These are phyloP conservation scores for Pithys albifrons DNA, from an alignment of 2,113 vertebrate genomes.

Conservation along the genomic window DNA sequence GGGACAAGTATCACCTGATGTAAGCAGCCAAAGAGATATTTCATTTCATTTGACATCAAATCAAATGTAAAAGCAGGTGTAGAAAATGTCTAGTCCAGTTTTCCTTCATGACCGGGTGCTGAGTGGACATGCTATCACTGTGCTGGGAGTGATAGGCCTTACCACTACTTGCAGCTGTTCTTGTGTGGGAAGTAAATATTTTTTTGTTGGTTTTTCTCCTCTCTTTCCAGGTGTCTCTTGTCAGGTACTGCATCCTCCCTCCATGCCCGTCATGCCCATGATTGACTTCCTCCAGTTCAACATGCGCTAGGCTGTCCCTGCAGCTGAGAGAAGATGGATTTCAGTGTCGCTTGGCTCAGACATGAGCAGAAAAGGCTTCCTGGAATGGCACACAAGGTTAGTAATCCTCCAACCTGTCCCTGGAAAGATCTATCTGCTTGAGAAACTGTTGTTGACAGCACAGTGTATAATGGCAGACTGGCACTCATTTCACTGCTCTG, in stretches of 20 bases:
- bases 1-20: too few relatives aligned
- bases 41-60: too few relatives aligned
- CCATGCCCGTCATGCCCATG: rapidly evolving
- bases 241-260: rapidly evolving
- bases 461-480: neutral
- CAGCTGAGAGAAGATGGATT: neutral
- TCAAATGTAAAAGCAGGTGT: too few relatives aligned
- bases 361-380: neutral
- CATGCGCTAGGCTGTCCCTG: neutral
- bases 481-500: neutral
- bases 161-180: too few relatives aligned
- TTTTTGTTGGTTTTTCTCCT: too few relatives aligned
- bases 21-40: too few relatives aligned
- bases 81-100: too few relatives aligned
- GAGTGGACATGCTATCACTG: too few relatives aligned
- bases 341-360: neutral
- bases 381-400: neutral
- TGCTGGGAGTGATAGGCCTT: too few relatives aligned
- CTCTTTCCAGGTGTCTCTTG: too few relatives aligned
- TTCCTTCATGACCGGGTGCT: too few relatives aligned
- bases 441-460: neutral
- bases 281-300: neutral
- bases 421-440: neutral
- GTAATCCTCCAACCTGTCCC: neutral
- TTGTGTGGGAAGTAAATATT: too few relatives aligned